Percentiles rank a stretch among this genome's conserved stretches.
These are phyloP conservation scores for Aelia acuminata DNA, from an alignment of 2,888 invertebrate genomes.

Conservation along the genomic window DNA sequence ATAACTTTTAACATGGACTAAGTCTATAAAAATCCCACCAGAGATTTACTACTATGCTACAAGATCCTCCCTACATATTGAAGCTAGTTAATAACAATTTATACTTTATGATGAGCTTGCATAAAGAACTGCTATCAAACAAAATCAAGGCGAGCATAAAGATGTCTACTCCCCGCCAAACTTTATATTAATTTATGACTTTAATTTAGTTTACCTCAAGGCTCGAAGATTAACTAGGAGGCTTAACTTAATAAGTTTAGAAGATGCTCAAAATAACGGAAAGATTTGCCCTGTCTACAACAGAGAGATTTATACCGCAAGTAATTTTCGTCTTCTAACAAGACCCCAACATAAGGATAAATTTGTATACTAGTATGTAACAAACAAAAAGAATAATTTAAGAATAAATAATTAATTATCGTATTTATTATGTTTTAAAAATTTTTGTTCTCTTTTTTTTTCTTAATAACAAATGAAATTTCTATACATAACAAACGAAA, in stretches of 20 bases:
- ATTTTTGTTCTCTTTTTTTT: too few species aligned
- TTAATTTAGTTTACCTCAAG: slow-evolving; percentile 43
- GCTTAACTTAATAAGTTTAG: slow-evolving; percentile 9
- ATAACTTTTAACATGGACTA: background rate
- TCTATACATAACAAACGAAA: too few species aligned
- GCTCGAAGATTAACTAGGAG: slow-evolving; percentile 30
- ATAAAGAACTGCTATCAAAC: background rate
- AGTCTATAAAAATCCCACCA: background rate
- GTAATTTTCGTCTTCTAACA: background rate
- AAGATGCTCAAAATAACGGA: slow-evolving; percentile 16
- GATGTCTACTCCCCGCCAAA: background rate
- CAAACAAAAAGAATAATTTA: too few species aligned
- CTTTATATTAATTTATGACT: slow-evolving; percentile 42
- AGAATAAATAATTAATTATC: too few species aligned
- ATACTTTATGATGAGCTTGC: background rate
- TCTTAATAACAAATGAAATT: too few species aligned
- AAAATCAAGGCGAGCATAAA: slow-evolving; percentile 8
- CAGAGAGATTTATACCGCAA: background rate
- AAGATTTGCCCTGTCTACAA: background rate
- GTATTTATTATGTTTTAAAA: too few species aligned
- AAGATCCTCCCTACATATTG: background rate
- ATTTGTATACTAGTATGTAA: background rate
- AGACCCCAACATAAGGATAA: background rate
- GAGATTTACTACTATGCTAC: background rate
- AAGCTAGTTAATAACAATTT: slow-evolving; percentile 4